A percentile compares a stretch with the other conserved stretches of the same genome.
phyloP scores from a whole-genome alignment of 2,888 invertebrate species.

The Tinea semifulvella region DNA sequence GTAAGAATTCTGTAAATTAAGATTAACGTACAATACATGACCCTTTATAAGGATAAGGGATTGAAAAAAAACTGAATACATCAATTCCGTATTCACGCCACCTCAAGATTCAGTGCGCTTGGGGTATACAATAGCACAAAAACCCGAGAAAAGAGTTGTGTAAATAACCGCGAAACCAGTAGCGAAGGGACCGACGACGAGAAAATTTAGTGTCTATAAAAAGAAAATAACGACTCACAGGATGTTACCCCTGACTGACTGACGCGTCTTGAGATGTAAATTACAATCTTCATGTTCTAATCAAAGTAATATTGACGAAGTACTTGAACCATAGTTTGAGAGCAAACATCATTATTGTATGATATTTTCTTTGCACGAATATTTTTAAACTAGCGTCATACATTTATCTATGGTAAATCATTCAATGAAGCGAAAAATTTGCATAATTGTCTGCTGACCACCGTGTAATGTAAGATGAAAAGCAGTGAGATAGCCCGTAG shows the following conservation, averaged over 20 bases:
- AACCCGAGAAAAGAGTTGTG: background rate
- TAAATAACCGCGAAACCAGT: background rate
- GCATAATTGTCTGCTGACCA: constrained; percentile 11
- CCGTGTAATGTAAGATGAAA: constrained; percentile 7
- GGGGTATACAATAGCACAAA: constrained; percentile 6
- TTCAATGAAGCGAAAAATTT: constrained; percentile 5
- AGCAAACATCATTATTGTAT: too few species aligned
- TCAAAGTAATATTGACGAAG: background rate
- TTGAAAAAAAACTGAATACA: constrained; percentile 5
- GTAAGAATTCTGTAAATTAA: too few species aligned
- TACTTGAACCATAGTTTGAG: too few species aligned
- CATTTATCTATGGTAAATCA: background rate
- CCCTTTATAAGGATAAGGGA: constrained; percentile 6
- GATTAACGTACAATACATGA: constrained; percentile 11
- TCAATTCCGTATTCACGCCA: constrained; percentile 8
- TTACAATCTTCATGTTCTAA: background rate
- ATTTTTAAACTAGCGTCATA: too few species aligned
- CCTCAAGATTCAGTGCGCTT: constrained; percentile 10
- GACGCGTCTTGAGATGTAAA: constrained; percentile 1
- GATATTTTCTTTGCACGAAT: too few species aligned
- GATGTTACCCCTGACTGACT: background rate
- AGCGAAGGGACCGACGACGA: background rate
- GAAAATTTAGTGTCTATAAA: constrained; percentile 11
- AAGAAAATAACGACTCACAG: background rate
- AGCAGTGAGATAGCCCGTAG: constrained; percentile 3